Base-by-base conservation (phyloP, 2,797 vertebrate species). In the Alcedo quadribrachys region DNA sequence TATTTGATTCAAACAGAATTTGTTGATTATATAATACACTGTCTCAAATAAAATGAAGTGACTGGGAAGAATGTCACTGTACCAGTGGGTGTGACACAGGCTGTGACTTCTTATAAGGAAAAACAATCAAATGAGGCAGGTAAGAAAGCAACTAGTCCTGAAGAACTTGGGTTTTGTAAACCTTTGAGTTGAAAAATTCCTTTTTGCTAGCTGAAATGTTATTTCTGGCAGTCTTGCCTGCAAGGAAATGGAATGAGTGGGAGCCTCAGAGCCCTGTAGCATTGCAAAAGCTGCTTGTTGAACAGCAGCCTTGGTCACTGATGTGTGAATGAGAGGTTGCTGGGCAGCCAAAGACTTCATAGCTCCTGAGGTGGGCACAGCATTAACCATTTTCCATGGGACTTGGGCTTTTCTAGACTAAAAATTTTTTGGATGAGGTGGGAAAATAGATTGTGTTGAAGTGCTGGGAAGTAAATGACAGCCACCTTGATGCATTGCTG, bases 191-290 rank as follows among this genome's bases (percentile, higher is more conserved):
- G 25, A 92, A 79, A 66, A 66, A 54, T 76, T 76, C 24, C 24
- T 66, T 89, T 74, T 80, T 77, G 4, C 53, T 63, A 32, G 53
- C 53, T 85, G 45, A 76, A 81, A 50, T 10, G 5, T 89, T 87
- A n/a, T 91, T 94, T 91, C 77, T 95, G 91, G 83, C 70, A 46
- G 32, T 76, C 10, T 10, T 78, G 81, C 32, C 55, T 67, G 48
- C 42, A 21, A 28, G 48, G 16, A 66, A 89, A 66, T 20, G 12
- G 46, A 86, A 40, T 8, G 65, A 85, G 78, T 37, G 25, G 50
- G 65, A 82, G 53, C 22, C 1, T 1, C 48, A 27, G 86, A 74
- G 46, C 46, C 54, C 25, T 0, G 3, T 54, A 91, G 18, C 46
- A 3, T 54, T 57, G 27, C 32, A 79, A 4, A 25, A 67, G 16